Percentiles rank a stretch among this genome's conserved stretches.
Conservation (phyloP, 2,888 invertebrate genomes). For the Seladonia tumulorum region DNA sequence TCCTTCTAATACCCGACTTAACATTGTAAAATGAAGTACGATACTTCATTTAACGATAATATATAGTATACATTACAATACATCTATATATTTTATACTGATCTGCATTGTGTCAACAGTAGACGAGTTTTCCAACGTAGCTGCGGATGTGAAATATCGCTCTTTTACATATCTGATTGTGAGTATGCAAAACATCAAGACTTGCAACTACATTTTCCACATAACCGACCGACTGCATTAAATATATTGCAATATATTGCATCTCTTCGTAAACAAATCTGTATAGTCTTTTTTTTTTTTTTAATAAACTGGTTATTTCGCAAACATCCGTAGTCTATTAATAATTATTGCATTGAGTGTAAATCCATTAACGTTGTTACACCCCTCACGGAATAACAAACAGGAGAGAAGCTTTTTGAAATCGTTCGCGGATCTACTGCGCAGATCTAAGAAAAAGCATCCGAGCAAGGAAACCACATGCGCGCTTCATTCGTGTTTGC, state of each 20-base stretch:
- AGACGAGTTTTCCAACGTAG: background rate
- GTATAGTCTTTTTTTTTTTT: background rate
- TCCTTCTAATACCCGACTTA: too few species aligned
- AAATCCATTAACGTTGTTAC: background rate
- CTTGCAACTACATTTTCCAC: background rate
- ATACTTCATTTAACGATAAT: too few species aligned
- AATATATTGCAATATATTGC: conserved; percentile 2
- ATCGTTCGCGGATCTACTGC: background rate
- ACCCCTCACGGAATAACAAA: conserved; percentile 13
- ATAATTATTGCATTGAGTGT: background rate
- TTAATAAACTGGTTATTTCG: background rate
- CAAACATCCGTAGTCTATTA: background rate
- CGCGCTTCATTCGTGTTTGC: conserved; percentile 25
- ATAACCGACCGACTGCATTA: background rate
- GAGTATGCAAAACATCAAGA: background rate
- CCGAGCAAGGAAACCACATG: conserved; percentile 43
- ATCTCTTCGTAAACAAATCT: background rate
- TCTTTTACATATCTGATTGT: background rate
- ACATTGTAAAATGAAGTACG: too few species aligned
- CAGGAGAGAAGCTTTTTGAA: conserved; percentile 38
- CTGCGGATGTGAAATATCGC: background rate
- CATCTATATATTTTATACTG: too few species aligned
- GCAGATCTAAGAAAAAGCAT: conserved; percentile 40
- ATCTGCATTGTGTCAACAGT: background rate
- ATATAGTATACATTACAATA: too few species aligned